Conservation (phyloP, 2,113 vertebrate species). For the Serinus canaria region DNA sequence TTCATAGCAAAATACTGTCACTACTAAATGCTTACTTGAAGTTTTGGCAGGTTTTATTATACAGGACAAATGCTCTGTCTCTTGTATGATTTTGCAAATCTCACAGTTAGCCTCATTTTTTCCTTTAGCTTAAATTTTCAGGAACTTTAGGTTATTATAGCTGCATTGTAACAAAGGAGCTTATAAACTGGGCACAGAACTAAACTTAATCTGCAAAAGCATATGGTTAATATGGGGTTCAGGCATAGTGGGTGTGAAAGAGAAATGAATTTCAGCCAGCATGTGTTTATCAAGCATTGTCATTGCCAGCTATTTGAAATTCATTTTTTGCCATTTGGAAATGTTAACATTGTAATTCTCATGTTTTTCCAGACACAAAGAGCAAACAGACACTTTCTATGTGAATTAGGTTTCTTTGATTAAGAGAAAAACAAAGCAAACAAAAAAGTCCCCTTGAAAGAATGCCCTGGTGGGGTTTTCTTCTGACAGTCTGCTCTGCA, state of each 20-base stretch:
- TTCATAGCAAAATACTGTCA: not conserved
- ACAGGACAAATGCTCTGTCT: not conserved
- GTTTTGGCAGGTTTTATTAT: not conserved
- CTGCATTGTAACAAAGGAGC: not conserved
- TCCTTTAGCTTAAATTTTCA: not conserved
- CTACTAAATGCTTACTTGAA: not conserved
- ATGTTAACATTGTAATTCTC: constrained; percentile 13
- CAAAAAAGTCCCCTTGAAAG: not conserved
- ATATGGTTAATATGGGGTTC: not conserved
- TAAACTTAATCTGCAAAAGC: constrained; percentile 14
- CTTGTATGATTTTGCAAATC: not conserved
- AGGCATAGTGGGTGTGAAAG: not conserved
- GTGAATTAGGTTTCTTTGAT: not conserved
- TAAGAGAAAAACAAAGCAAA: not conserved
- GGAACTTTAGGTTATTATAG: not conserved
- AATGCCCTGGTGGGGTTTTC: not conserved
- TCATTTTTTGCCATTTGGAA: constrained; percentile 48
- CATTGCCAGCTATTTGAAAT: constrained; percentile 31
- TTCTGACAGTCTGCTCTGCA: not conserved
- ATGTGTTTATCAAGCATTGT: constrained; percentile 29
- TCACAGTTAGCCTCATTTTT: not conserved
- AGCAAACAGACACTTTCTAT: not conserved
- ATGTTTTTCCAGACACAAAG: constrained; percentile 3
- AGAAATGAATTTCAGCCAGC: constrained; percentile 7
- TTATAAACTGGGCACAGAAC: not conserved